Base-by-base conservation (phyloP, 2,797 vertebrate genomes). In the Pogonophryne albipinna region DNA sequence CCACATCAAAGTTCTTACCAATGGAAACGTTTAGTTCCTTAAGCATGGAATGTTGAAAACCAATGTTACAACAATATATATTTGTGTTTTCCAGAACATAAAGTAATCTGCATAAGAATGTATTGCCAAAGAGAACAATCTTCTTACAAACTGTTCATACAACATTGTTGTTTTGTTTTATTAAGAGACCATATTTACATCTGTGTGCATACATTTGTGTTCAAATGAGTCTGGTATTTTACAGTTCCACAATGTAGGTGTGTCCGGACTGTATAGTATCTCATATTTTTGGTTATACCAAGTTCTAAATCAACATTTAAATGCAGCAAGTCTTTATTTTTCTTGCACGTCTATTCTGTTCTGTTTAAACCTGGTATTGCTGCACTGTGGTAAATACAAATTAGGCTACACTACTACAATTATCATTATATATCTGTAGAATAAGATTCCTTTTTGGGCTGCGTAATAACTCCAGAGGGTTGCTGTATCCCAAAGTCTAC, bases 81-180 rank as follows among this genome's bases (percentile, higher is more conserved):
- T 61, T 41, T 61, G n/a, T 58, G 2, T 14, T 38, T 38, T 16
- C 12, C 63, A 53, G 12, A 56, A 42, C 10, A 47, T 42, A 52
- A 16, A 45, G 8, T 13, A 62, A 5, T 47, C 38, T 60, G 9
- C 42, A 38, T 44, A 6, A n/a, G 47, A 58, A 44, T 56, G 10
- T 47, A 6, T 76, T 47, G 17, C 73, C 34, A 65, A 10, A 63
- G 13, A 56, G 3, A 47, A 6, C 3, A 4, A 15, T 23, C 0
- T 66, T 62, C n/a, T 50, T 49, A 58, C 47, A 67, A 15, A 27
- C 1, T 61, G 57, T 82, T 82, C 17, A 74, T 4, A 51, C 12
- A 46, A 31, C 19, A 23, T 0, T 66, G 31, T 76, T 76, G 31
- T 68, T 76, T 74, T 45, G 77, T 77, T 84, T 66, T 76, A 75